phyloP scores from a whole-genome alignment of 2,113 vertebrate genomes.

The Phyllopteryx taeniolatus region DNA sequence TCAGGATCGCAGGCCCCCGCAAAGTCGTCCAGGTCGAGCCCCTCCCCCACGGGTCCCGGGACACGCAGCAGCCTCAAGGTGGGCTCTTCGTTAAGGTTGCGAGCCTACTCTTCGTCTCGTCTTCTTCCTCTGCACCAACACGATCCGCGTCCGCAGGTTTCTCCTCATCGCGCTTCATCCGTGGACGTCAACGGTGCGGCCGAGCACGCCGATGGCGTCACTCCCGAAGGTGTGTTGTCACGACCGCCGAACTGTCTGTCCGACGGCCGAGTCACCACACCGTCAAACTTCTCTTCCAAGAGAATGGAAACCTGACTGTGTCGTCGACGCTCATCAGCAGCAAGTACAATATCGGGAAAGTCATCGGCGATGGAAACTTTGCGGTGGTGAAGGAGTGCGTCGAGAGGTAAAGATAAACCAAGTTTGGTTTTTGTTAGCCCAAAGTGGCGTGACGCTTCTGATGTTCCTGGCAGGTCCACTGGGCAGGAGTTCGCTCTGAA shows the following conservation, averaged over 20 bases:
- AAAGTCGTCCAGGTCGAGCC: slow-evolving; percentile 83
- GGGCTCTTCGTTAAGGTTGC: background rate
- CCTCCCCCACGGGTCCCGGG: slow-evolving; percentile 87
- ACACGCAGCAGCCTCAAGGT: slow-evolving; percentile 85
- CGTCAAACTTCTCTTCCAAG: slow-evolving; percentile 24
- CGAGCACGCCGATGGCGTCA: slow-evolving; percentile 70
- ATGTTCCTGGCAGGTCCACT: slow-evolving; percentile 76
- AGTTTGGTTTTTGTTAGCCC: background rate
- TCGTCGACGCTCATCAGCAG: slow-evolving; percentile 85
- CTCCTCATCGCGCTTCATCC: slow-evolving; percentile 77
- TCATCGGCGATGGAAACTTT: slow-evolving; percentile 97
- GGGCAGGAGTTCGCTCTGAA: slow-evolving; percentile 95
- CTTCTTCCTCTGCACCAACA: background rate
- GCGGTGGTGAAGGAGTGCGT: slow-evolving; percentile 94
- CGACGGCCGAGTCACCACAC: background rate
- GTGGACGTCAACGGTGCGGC: slow-evolving; percentile 83
- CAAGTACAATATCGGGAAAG: slow-evolving; percentile 93
- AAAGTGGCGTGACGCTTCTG: background rate
- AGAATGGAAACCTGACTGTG: slow-evolving; percentile 86
- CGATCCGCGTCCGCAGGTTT: slow-evolving; percentile 62
- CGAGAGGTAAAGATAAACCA: slow-evolving; percentile 77
- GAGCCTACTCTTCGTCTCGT: background rate
- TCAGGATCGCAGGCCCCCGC: slow-evolving; percentile 81
- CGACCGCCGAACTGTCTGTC: background rate
- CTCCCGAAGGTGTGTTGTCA: slow-evolving; percentile 76